Conservation (phyloP, 2,113 vertebrate genomes). For the Eptesicus fuscus region DNA sequence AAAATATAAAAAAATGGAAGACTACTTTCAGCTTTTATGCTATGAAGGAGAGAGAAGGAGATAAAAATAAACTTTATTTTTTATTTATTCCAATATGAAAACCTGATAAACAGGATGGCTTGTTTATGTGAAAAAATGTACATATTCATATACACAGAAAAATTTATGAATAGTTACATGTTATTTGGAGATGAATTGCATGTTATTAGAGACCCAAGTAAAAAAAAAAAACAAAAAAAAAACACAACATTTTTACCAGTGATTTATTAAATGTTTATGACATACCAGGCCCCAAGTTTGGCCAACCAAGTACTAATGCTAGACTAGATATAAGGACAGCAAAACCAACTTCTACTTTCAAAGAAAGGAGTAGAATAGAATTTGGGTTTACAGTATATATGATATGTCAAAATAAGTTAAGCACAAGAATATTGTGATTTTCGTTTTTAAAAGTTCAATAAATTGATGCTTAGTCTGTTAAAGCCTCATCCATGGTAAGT, state of each 20-base stretch:
- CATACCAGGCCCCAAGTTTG: not conserved
- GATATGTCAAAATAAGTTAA: not conserved
- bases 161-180: not conserved
- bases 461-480: not conserved
- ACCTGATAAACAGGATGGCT: not conserved
- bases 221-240: not conserved
- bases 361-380: not conserved
- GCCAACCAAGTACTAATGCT: not conserved
- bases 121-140: not conserved
- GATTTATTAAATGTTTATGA: not conserved
- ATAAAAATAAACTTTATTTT: not conserved
- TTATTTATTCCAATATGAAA: not conserved
- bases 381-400: not conserved
- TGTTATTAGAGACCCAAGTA: not conserved
- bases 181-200: not conserved
- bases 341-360: not conserved
- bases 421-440: not conserved
- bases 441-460: not conserved
- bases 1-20: not conserved
- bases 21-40: not conserved
- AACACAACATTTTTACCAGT: not conserved
- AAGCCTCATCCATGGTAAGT: not conserved
- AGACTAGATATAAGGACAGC: not conserved
- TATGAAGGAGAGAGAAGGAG: not conserved
- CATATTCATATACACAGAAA: not conserved